Evolutionary conservation across 2,113 vertebrate genomes (phyloP), one percentile per base, ranked within the genome.

Genomic region (Mormoops blainvillei): DNA sequence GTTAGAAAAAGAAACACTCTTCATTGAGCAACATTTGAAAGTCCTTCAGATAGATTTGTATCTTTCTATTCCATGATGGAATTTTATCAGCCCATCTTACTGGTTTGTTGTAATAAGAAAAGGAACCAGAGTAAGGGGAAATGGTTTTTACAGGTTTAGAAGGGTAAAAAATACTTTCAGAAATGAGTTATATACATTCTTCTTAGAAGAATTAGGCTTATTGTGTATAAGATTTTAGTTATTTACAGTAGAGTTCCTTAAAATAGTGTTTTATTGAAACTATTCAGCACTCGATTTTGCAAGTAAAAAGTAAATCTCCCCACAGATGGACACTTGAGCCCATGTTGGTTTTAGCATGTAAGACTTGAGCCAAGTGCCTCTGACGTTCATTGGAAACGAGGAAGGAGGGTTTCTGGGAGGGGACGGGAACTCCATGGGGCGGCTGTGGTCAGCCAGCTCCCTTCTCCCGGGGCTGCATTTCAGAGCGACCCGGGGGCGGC

Each of bases 201-300:
- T 94, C 33, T 68, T 80, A 74, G 41, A 80, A 85, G n/a, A 89
- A 87, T 88, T 87, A n/a, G 12, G 43, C 43, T 91, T 90, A 15
- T 54, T 70, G 26, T 76, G 15, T 80, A 22, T 16, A 33, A 70
- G 50, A 63, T 67, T 87, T 76, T 67, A 54, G 68, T 84, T 87
- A 45, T 61, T 68, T 74, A 41, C 5, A 74, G 54, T 50, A 86
- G 31, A 96, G 61, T 48, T 87, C 56, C 76, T 92, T 92, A 84
- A 87, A 78, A 65, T 48, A 33, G 26, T 20, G 61, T 38, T 65
- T 91, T 70, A 54, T 87, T 92, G 50, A 78, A 86, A 76, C 45
- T 63, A 31, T 20, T 65, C 20, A 48, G 7, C 36, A 26, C 50
- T 24, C 19, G 24, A 76, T 65, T 90, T 74, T 90, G 33, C 10